A percentile compares a stretch with the other conserved stretches of the same genome.
phyloP scores from a whole-genome alignment of 2,113 vertebrate genomes.

The Cheirogaleus medius region DNA sequence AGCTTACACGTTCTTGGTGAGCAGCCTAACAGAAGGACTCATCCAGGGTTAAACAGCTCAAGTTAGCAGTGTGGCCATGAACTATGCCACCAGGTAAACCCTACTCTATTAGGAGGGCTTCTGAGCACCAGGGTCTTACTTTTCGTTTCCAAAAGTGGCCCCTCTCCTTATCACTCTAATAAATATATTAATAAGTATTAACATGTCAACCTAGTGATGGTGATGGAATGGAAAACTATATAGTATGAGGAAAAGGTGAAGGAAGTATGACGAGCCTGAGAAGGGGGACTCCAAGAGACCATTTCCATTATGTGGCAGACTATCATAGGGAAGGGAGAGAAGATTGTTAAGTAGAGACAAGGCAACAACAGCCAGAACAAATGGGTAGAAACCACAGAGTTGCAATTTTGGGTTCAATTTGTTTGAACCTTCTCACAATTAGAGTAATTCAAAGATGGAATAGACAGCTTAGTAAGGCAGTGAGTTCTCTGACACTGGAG shows the following conservation, averaged over 20 bases:
- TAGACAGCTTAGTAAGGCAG: neutral
- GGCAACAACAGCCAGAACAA: neutral
- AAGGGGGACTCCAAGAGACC: neutral
- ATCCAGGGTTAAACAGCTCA: neutral
- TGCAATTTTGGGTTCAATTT: neutral
- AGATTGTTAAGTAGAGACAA: neutral
- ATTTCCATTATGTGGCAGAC: neutral
- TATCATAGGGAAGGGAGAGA: neutral
- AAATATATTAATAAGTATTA: neutral
- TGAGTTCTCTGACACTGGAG: neutral
- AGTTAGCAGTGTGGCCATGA: neutral
- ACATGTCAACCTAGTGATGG: neutral
- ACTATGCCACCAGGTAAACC: neutral
- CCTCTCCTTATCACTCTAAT: neutral
- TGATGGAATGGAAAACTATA: neutral
- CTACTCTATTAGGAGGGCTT: neutral
- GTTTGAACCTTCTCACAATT: neutral
- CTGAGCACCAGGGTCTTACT: neutral
- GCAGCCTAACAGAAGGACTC: neutral
- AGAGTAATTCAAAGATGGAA: neutral
- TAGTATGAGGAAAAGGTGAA: neutral
- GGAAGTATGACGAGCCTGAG: neutral
- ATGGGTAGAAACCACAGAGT: neutral
- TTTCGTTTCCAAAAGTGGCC: neutral
- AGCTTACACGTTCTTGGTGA: neutral